phyloP scores from a whole-genome alignment of 1,140 invertebrate genomes.

The Rhagoletis zephyria region DNA sequence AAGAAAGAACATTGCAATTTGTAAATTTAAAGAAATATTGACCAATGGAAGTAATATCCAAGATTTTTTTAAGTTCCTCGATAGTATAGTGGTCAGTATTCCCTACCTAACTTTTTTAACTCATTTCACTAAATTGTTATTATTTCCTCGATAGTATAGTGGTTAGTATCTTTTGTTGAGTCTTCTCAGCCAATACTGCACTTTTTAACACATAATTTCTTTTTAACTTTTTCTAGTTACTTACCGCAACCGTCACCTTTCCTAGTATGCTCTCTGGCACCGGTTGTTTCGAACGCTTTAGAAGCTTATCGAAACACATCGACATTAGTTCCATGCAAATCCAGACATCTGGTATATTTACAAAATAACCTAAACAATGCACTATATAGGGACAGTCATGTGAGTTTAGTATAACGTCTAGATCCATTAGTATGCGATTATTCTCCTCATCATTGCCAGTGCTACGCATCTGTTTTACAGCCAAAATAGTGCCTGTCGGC shows the following conservation, averaged over 20 bases:
- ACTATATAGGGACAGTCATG: constrained; percentile 98
- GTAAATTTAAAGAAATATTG: background rate
- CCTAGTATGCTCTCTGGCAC: constrained; percentile 96
- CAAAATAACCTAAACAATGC: constrained; percentile 96
- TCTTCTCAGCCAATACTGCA: background rate
- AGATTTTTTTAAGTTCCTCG: background rate
- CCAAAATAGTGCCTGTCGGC: constrained; percentile 87
- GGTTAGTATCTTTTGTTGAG: background rate
- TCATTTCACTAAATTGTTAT: background rate
- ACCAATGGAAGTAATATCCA: background rate
- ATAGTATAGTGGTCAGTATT: constrained; percentile 14
- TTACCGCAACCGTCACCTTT: constrained; percentile 95
- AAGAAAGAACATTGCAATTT: constrained; percentile 62
- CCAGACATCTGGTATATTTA: constrained; percentile 92
- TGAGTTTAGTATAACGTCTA: constrained; percentile 96
- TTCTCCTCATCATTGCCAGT: constrained; percentile 97
- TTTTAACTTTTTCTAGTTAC: constrained; percentile 62
- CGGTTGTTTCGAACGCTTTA: constrained; percentile 86
- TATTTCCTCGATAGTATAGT: constrained; percentile 31
- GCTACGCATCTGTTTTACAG: constrained; percentile 98
- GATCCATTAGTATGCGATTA: constrained; percentile 97
- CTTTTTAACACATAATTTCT: background rate
- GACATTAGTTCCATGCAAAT: constrained; percentile 97
- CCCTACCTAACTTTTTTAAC: background rate
- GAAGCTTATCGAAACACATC: constrained; percentile 96